Conservation (phyloP, 2,888 invertebrate genomes). For the Corbicula japonica region DNA sequence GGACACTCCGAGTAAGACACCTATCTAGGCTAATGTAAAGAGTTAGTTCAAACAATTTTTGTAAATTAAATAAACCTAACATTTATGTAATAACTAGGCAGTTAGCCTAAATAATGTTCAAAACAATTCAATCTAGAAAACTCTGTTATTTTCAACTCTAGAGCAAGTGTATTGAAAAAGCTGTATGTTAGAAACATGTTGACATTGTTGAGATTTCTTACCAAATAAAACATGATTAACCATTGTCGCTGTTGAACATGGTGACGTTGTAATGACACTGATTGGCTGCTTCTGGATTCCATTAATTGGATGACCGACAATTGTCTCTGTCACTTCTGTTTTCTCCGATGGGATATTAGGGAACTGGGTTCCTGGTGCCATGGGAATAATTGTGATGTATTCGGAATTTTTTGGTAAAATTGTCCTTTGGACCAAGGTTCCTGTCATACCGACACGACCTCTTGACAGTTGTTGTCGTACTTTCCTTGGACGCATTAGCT, state of each 20-base stretch:
- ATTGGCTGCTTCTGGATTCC: constrained; percentile 57
- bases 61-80: too few relatives aligned
- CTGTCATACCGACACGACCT: constrained; percentile 36
- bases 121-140: too few relatives aligned
- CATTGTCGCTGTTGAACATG: background rate
- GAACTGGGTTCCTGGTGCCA: constrained; percentile 44
- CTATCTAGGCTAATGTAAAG: too few relatives aligned
- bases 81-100: too few relatives aligned
- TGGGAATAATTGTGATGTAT: constrained; percentile 67
- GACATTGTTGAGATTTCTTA: too few relatives aligned
- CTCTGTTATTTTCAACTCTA: too few relatives aligned
- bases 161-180: too few relatives aligned
- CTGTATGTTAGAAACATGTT: too few relatives aligned
- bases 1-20: too few relatives aligned
- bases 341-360: constrained; percentile 15
- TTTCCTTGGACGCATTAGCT: constrained; percentile 58
- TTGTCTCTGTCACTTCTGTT: constrained; percentile 46
- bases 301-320: constrained; percentile 65
- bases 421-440: constrained; percentile 81
- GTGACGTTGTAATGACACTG: constrained; percentile 7
- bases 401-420: constrained; percentile 80
- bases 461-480: constrained; percentile 56
- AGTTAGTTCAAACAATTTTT: too few relatives aligned
- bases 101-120: too few relatives aligned
- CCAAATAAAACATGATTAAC: constrained; percentile 21